These are phyloP conservation scores for Nicator chloris DNA, from an alignment of 2,113 vertebrate genomes.

Conservation along the genomic window DNA sequence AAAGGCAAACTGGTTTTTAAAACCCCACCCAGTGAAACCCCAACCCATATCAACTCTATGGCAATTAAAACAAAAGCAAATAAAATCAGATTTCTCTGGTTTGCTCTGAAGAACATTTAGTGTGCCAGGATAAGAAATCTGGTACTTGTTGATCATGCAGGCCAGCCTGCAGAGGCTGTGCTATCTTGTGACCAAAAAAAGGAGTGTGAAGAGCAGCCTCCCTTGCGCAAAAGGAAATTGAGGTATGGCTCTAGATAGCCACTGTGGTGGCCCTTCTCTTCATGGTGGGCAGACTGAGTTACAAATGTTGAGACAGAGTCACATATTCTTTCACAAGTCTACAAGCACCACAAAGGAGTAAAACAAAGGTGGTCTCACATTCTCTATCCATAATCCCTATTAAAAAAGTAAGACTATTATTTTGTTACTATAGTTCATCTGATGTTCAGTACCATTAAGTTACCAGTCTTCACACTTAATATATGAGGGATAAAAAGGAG, in stretches of 20 bases:
- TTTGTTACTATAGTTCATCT: not conserved
- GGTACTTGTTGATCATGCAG: not conserved
- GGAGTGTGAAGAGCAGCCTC: not conserved
- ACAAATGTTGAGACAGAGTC: not conserved
- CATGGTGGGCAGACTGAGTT: not conserved
- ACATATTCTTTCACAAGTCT: not conserved
- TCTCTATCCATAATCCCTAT: not conserved
- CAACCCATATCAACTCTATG: not conserved
- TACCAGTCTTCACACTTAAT: not conserved
- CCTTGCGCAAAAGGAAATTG: not conserved
- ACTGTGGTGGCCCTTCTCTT: not conserved
- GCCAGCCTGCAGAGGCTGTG: not conserved
- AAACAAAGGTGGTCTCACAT: not conserved
- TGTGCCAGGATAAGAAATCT: not conserved
- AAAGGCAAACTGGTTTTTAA: not conserved
- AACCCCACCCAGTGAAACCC: not conserved
- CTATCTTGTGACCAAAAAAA: not conserved
- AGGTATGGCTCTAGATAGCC: not conserved
- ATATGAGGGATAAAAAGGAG: not conserved
- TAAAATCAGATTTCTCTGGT: not conserved
- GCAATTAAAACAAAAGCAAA: not conserved
- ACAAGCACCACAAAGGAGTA: not conserved
- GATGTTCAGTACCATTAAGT: not conserved
- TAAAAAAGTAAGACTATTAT: not conserved
- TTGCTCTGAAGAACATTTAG: not conserved